Evolutionary conservation across 2,888 invertebrate genomes (phyloP), one percentile per base, ranked within the genome.

Genomic region (Drosophila nr. perissopoda): DNA sequence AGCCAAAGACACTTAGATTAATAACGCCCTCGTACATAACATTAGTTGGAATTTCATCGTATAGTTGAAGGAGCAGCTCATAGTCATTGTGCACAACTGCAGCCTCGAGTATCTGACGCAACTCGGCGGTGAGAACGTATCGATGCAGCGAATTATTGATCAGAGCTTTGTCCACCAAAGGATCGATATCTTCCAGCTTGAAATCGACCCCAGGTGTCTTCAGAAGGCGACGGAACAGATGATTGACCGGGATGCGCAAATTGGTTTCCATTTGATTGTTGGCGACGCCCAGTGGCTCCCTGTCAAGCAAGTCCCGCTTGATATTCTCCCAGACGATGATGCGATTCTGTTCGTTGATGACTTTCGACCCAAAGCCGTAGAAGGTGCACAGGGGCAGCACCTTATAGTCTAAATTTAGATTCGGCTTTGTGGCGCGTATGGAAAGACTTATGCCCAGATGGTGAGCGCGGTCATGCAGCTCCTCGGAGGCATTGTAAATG

Each of bases 91-190:
- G 52, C 0, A 82, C 68, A 3, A 91, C 40, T 1, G 71, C 72
- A 7, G 81, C 21, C 57, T 91, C 90, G 7, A 91, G 71, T 11
- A 74, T 77, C 7, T 52, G 46, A 2, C 82, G 61, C 87, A 91
- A 81, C 5, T 77, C 66, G 6, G 71, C 57, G 11, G 81, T 88
- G 10, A 91, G 25, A 1, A 91, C 83, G 46, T 75, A 91, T 0
- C 91, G 91, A 72, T 91, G 91, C 65, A 85, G 21, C 0, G 91
- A 90, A 60, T 91, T 91, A n/a, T 85, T 89, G 33, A 91, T 63
- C 27, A 91, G 36, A 0, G 91, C 91, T 2, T 11, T n/a, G 18
- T 91, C 87, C 5, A 51, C 49, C 0, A 59, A 6, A 0, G 59
- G 40, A 72, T 88, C 59, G 16, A 91, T 89, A 0, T 62, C 18